Base-by-base conservation (phyloP, 2,888 invertebrate genomes). In the Dynastes grantii region DNA sequence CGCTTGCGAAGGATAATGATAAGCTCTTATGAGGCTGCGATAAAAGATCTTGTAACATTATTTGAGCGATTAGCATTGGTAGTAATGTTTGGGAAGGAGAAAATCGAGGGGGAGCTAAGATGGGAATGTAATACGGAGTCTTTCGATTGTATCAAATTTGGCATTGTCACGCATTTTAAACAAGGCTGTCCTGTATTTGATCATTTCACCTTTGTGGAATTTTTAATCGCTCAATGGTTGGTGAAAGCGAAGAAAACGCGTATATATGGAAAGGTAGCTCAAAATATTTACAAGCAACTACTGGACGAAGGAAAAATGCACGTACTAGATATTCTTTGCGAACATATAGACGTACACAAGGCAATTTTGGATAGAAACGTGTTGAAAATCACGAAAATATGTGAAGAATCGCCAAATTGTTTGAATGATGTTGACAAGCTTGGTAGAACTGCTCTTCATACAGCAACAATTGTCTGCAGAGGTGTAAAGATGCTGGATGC, bases 391-490 rank as follows among this genome's bases (percentile, higher is more conserved):
- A 5, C 45, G 9, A 2, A 22, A 8, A 16, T 45, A 9, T 16
- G n/a, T n/a, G n/a, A 45, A 45, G 9, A 22, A 45, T 16, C 16
- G 6, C n/a, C 9, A 13, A 45, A 13, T 8, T 55, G n/a, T 1
- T 45, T 67, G 2, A 8, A 45, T 9, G 45, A 40, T 9, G 8
- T n/a, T n/a, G 65, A 67, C 45, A 9, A 13, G 8, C 65, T 67
- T n/a, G 65, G 45, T 8, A 45, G 65, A 16, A 67, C 40, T 22
- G 65, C 65, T 16, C 65, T 67, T 67, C 16, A 37, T 45, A 16
- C 40, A 32, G 65, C 55, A 5, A 22, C 40, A 22, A 16, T 16
- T 6, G 40, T 40, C 11, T 63, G 63, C n/a, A 29, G 29, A 11
- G 6, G 27, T 13, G 8, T 29, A 29, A 13, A 63, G 11, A 22